Conservation (phyloP, 2,113 vertebrate species). For the Synchiropus splendidus region DNA sequence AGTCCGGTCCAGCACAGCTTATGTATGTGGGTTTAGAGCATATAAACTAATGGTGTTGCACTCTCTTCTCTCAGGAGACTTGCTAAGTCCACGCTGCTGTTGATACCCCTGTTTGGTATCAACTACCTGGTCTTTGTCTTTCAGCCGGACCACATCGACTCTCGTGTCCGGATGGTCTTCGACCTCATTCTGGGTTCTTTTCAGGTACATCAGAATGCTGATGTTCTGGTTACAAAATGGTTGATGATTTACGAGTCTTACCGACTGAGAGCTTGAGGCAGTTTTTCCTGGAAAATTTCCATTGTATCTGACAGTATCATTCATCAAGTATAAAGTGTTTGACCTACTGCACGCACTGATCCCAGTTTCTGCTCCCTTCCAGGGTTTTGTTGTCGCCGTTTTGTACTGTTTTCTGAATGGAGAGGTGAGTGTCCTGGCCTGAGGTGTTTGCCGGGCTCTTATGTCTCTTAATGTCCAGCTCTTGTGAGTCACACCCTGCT, state of each 20-base stretch:
- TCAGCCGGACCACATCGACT: slow-evolving; percentile 76
- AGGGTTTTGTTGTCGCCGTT: slow-evolving; percentile 93
- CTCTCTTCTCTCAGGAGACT: slow-evolving; percentile 71
- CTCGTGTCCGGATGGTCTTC: slow-evolving; percentile 76
- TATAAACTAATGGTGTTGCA: not conserved
- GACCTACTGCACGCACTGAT: no score
- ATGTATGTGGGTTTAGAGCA: no score
- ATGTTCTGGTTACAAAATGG: slow-evolving; percentile 7
- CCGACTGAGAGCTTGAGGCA: no score
- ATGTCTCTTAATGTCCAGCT: slow-evolving; percentile 3
- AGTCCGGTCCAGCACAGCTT: no score
- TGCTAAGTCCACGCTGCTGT: slow-evolving; percentile 87
- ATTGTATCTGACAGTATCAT: no score
- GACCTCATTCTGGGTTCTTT: slow-evolving; percentile 90
- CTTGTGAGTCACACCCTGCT: slow-evolving; percentile 8
- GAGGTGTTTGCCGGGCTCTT: slow-evolving; percentile 12
- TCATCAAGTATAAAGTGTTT: no score
- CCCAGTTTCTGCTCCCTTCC: slow-evolving; percentile 16
- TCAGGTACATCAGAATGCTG: slow-evolving; percentile 70
- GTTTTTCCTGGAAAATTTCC: not conserved
- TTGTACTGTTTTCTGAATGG: slow-evolving; percentile 97
- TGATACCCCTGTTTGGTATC: slow-evolving; percentile 93
- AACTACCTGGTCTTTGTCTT: slow-evolving; percentile 92
- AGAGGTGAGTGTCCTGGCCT: slow-evolving; percentile 73
- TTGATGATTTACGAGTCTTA: no score